phyloP scores from a whole-genome alignment of 2,113 vertebrate species.

The Sialia sialis region DNA sequence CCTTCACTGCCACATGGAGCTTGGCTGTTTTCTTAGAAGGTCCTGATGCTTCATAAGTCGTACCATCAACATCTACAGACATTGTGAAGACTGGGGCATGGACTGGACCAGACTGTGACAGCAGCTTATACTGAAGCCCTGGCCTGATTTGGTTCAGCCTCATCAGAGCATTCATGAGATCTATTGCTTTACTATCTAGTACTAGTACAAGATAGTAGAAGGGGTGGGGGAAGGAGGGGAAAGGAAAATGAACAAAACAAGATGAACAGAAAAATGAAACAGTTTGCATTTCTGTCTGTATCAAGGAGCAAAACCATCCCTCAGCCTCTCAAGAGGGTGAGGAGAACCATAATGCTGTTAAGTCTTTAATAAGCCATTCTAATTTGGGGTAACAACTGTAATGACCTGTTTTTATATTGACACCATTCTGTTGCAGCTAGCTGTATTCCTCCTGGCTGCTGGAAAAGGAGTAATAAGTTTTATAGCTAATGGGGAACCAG shows the following conservation, averaged over 20 bases:
- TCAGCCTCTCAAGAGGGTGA: not conserved
- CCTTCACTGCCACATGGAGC: constrained; percentile 98
- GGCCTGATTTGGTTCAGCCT: constrained; percentile 98
- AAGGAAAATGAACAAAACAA: constrained; percentile 19
- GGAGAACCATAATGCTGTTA: not conserved
- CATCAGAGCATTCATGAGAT: constrained; percentile 99
- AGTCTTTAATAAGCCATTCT: not conserved
- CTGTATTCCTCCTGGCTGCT: not conserved
- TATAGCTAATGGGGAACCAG: not conserved
- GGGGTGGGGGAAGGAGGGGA: not conserved
- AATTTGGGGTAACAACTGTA: not conserved
- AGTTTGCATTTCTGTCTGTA: constrained; percentile 26
- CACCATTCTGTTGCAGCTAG: not conserved
- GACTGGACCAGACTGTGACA: constrained; percentile 97
- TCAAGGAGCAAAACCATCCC: not conserved
- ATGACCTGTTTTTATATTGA: not conserved
- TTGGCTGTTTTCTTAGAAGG: constrained; percentile 99
- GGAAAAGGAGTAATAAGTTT: not conserved
- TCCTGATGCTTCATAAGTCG: constrained; percentile 92
- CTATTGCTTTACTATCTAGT: constrained; percentile 98
- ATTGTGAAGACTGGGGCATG: constrained; percentile 99
- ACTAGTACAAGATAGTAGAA: constrained; percentile 73
- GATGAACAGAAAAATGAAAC: constrained; percentile 30
- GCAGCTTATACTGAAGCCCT: constrained; percentile 96
- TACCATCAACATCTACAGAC: constrained; percentile 97